These are phyloP conservation scores for Etheostoma perlongum DNA, from an alignment of 2,797 vertebrate species.

Conservation along the genomic window DNA sequence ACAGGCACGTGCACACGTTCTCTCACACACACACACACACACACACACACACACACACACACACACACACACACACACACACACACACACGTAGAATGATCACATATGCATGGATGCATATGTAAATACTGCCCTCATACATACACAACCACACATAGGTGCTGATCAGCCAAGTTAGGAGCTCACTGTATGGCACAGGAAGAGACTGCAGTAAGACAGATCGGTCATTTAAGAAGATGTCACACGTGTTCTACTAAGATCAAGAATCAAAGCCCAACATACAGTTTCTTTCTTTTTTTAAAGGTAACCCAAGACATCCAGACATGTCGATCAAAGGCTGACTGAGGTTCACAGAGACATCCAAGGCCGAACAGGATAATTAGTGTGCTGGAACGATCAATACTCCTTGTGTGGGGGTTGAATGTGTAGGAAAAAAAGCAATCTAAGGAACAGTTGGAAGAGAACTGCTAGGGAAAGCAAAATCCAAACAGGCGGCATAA, in stretches of 20 bases:
- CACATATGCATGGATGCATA: conserved; percentile 69
- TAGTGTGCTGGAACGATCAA: conserved; percentile 77
- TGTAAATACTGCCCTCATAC: conserved; percentile 55
- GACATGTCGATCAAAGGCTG: conserved; percentile 62
- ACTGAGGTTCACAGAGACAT: conserved; percentile 71
- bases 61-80: background rate
- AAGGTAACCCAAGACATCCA: conserved; percentile 5
- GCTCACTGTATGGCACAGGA: conserved; percentile 56
- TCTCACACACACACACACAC: conserved; percentile 31
- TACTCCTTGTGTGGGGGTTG: conserved; percentile 62
- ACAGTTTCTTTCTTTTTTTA: conserved; percentile 4
- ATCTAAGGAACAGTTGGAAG: conserved; percentile 56
- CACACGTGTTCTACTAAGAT: conserved; percentile 32
- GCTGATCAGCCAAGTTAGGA: conserved; percentile 51
- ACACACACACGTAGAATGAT: conserved; percentile 49
- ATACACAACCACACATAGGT: conserved; percentile 45
- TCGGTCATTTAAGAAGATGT: conserved; percentile 27
- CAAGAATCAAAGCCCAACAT: conserved; percentile 22
- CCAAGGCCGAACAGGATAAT: conserved; percentile 75
- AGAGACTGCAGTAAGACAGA: conserved; percentile 27
- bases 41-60: conserved; percentile 40
- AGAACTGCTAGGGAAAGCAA: conserved; percentile 66
- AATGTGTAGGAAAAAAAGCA: conserved; percentile 58
- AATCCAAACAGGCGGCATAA: conserved; percentile 50
- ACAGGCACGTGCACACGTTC: conserved; percentile 43